Evolutionary conservation across 2,797 vertebrate species (phyloP).

Genomic region (Pipistrellus kuhlii): DNA sequence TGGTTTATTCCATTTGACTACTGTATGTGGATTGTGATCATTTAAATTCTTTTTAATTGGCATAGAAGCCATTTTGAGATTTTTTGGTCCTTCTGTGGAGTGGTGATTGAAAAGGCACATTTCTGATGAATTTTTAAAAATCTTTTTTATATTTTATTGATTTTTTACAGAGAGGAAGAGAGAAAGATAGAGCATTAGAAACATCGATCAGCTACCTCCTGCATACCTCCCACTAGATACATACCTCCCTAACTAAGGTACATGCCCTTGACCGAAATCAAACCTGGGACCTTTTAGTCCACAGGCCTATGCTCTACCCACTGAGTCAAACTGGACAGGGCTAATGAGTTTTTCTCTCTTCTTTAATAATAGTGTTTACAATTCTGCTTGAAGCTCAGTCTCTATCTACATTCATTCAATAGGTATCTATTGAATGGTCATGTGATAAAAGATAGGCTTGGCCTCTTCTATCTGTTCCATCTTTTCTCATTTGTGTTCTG

Average conservation of each 20-base stretch:
- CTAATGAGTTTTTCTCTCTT: neutral
- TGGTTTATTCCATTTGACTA: neutral
- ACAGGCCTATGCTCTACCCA: no score
- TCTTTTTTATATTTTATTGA: no score
- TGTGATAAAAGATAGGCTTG: neutral
- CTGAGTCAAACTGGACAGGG: no score
- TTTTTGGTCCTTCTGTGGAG: neutral
- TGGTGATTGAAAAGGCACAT: neutral
- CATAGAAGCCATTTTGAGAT: neutral
- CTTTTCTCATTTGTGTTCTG: neutral
- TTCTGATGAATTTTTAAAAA: neutral
- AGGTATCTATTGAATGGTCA: neutral
- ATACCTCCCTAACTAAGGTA: no score
- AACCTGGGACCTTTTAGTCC: no score
- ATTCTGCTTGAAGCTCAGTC: neutral
- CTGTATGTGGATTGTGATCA: neutral
- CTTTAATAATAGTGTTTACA: neutral
- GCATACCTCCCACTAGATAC: no score
- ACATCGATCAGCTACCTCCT: no score
- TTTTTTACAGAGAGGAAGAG: no score
- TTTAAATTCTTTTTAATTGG: neutral
- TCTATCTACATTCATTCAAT: neutral
- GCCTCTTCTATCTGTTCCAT: neutral
- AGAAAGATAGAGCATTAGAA: no score
- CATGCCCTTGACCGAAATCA: no score